Percentiles rank a stretch among this genome's conserved stretches.
phyloP scores from a whole-genome alignment of 1,140 invertebrate genomes.

The Cyclina sinensis region DNA sequence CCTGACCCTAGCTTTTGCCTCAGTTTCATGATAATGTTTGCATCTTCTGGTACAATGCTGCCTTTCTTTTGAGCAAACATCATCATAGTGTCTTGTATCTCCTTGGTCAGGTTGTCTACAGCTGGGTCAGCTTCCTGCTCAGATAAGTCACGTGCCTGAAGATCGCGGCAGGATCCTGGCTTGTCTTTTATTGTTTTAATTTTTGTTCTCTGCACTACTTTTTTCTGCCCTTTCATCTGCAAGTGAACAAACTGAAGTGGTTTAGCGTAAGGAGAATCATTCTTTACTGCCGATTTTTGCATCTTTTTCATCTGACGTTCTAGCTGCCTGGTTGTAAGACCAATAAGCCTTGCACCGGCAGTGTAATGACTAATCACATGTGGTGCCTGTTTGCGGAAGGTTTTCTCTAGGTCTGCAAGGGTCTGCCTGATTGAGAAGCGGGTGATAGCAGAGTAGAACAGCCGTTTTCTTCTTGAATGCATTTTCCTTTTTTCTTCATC shows the following conservation, averaged over 20 bases:
- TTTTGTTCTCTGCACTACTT: slow-evolving; percentile 42
- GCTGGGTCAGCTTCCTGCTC: background rate
- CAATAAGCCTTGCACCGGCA: slow-evolving; percentile 74
- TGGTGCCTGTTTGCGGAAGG: slow-evolving; percentile 68
- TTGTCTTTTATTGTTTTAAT: background rate
- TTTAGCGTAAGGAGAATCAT: slow-evolving; percentile 77
- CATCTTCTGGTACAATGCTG: slow-evolving; percentile 29
- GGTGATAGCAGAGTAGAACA: slow-evolving; percentile 76
- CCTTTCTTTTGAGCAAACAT: slow-evolving; percentile 47
- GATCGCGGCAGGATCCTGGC: background rate
- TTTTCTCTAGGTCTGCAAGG: slow-evolving; percentile 68
- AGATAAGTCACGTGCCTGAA: background rate
- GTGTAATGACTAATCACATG: slow-evolving; percentile 79
- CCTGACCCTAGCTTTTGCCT: slow-evolving; percentile 46
- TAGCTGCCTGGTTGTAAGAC: slow-evolving; percentile 75
- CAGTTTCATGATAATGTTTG: slow-evolving; percentile 48
- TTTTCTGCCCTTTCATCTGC: background rate
- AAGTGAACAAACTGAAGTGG: slow-evolving; percentile 75
- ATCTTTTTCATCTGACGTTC: slow-evolving; percentile 72
- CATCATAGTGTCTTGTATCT: slow-evolving; percentile 48
- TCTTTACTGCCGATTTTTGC: slow-evolving; percentile 65
- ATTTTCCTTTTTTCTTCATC: slow-evolving; percentile 48
- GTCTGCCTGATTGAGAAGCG: slow-evolving; percentile 70
- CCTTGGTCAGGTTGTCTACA: slow-evolving; percentile 25
- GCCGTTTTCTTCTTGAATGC: slow-evolving; percentile 64